Evolutionary conservation across 2,888 invertebrate genomes (phyloP).

Genomic region (Agriotes lineatus): DNA sequence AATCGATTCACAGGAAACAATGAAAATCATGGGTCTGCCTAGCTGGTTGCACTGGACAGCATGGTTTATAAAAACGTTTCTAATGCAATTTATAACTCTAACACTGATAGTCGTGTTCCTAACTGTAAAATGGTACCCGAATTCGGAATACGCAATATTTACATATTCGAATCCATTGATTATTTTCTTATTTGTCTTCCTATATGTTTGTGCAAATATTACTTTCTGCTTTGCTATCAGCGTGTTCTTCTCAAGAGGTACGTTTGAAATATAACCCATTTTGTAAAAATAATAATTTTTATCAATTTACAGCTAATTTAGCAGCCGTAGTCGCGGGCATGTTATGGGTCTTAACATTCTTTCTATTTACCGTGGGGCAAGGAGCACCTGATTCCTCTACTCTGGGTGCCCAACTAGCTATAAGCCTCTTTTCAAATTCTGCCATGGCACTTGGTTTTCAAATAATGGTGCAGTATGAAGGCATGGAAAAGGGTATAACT

Average conservation of each 20-base stretch:
- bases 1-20: conserved; percentile 80
- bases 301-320: conserved; percentile 27
- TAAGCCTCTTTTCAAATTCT: conserved; percentile 80
- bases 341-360: conserved; percentile 30
- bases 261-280: conserved; percentile 69
- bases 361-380: conserved; percentile 69
- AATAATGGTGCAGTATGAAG: conserved; percentile 79
- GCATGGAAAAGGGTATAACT: conserved; percentile 74
- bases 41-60: conserved; percentile 88
- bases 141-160: conserved; percentile 70
- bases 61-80: conserved; percentile 83
- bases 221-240: conserved; percentile 82
- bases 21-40: conserved; percentile 91
- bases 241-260: conserved; percentile 80
- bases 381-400: conserved; percentile 74
- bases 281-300: neutral
- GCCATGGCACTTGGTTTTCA: conserved; percentile 86
- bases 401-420: conserved; percentile 71
- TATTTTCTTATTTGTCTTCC: conserved; percentile 74
- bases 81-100: conserved; percentile 73
- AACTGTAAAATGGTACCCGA: conserved; percentile 55
- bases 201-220: conserved; percentile 76
- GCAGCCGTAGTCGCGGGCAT: conserved; percentile 33
- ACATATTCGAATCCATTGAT: conserved; percentile 74
- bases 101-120: conserved; percentile 69